Percentiles rank a stretch among this genome's conserved stretches.
Evolutionary conservation across 2,888 invertebrate species (phyloP).

Genomic region (Drosophila fungiperda): DNA sequence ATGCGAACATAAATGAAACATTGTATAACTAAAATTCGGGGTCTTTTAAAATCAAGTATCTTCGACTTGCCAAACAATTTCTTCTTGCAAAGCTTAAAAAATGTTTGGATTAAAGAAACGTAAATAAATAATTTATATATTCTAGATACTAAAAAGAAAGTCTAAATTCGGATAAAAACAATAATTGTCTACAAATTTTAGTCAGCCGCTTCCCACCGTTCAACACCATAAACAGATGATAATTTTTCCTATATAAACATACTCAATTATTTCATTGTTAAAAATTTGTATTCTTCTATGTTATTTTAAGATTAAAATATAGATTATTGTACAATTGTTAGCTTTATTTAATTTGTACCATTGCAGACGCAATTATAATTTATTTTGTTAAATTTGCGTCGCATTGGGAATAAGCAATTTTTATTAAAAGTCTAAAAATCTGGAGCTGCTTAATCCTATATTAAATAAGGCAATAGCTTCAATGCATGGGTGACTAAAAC

Average conservation of each 20-base stretch:
- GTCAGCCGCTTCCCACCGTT: neutral
- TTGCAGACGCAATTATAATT: neutral
- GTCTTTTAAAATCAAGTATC: neutral
- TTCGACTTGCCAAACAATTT: neutral
- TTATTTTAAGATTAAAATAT: slow-evolving; percentile 1
- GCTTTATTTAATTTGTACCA: slow-evolving; percentile 2
- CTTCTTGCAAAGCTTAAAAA: slow-evolving; percentile 11
- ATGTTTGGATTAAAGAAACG: neutral
- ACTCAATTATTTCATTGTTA: too few relatives aligned
- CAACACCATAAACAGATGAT: neutral
- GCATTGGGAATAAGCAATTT: neutral
- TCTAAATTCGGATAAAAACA: too few relatives aligned
- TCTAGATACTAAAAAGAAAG: slow-evolving; percentile 87
- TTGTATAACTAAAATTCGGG: neutral
- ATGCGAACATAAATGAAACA: neutral
- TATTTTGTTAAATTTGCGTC: too few relatives aligned
- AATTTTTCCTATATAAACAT: neutral
- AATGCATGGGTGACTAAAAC: slow-evolving; percentile 17
- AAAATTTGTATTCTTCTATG: slow-evolving; percentile 3
- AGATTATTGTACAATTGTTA: slow-evolving; percentile 3
- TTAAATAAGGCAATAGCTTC: neutral
- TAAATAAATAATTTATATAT: slow-evolving; percentile 68
- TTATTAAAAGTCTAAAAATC: neutral
- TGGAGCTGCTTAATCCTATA: neutral
- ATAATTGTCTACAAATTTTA: too few relatives aligned